Percentiles rank a stretch among this genome's conserved stretches.
Conservation (phyloP, 2,113 vertebrate genomes). For the Elaphurus davidianus region DNA sequence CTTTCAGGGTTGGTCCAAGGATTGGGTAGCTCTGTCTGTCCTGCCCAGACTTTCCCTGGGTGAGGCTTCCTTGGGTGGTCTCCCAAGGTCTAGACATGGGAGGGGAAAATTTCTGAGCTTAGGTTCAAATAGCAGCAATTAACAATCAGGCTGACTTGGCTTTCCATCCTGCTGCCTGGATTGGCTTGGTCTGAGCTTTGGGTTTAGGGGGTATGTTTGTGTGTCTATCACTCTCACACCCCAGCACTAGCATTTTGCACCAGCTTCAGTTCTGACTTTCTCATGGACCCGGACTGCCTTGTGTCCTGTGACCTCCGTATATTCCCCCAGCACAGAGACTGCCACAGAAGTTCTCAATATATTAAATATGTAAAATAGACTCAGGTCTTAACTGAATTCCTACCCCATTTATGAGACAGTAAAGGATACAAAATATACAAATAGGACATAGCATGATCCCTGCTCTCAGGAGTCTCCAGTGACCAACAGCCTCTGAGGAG, state of each 20-base stretch:
- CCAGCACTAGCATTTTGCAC: neutral
- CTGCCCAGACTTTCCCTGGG: neutral
- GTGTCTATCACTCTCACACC: neutral
- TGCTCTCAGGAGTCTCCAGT: neutral
- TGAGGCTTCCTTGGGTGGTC: neutral
- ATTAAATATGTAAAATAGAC: neutral
- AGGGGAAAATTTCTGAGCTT: neutral
- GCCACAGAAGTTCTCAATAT: neutral
- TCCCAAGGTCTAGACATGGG: neutral
- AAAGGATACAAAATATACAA: neutral
- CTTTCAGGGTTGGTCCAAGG: neutral
- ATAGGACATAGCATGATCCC: neutral
- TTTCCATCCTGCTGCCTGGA: neutral
- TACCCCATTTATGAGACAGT: neutral
- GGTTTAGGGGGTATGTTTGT: too few species aligned
- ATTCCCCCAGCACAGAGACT: neutral
- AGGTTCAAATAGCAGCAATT: neutral
- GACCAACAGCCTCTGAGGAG: neutral
- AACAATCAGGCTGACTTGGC: neutral
- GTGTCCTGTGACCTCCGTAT: neutral
- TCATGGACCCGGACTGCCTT: neutral
- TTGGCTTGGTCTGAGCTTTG: neutral
- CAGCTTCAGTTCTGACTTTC: neutral
- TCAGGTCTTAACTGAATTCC: neutral
- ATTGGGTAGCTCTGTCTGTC: neutral